Evolutionary conservation across 2,113 vertebrate species (phyloP).

Genomic region (Nesospiza acunhae): DNA sequence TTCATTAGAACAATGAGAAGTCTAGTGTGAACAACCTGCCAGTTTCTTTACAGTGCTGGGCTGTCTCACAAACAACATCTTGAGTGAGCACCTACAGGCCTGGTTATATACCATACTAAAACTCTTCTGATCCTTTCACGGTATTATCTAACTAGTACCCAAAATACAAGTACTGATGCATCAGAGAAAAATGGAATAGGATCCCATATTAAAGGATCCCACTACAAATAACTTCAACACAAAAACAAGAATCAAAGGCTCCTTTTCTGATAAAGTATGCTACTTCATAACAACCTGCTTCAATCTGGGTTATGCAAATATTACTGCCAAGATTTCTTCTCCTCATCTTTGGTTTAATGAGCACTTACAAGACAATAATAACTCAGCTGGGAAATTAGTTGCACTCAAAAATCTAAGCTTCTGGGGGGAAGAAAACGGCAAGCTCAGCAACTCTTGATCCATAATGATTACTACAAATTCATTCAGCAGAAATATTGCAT

Average conservation of each 20-base stretch:
- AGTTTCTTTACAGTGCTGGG: background rate
- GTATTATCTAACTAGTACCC: background rate
- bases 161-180: background rate
- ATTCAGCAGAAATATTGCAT: background rate
- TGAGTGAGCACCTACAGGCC: background rate
- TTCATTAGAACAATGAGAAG: background rate
- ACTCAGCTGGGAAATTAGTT: background rate
- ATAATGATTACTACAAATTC: background rate
- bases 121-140: background rate
- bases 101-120: background rate
- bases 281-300: background rate
- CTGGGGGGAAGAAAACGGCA: background rate
- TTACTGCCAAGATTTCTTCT: background rate
- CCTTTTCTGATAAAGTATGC: background rate
- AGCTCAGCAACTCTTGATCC: background rate
- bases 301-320: background rate
- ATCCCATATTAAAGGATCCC: background rate
- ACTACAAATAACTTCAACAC: background rate
- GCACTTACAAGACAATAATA: background rate
- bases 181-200: background rate
- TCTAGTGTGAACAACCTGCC: conserved; percentile 5
- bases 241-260: background rate
- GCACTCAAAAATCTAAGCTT: conserved; percentile 6
- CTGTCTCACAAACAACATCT: background rate
- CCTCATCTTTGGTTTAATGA: conserved; percentile 4